Evolutionary conservation across 2,888 invertebrate genomes (phyloP), one percentile per base, ranked within the genome.

Genomic region (Choreutis nemorana): DNA sequence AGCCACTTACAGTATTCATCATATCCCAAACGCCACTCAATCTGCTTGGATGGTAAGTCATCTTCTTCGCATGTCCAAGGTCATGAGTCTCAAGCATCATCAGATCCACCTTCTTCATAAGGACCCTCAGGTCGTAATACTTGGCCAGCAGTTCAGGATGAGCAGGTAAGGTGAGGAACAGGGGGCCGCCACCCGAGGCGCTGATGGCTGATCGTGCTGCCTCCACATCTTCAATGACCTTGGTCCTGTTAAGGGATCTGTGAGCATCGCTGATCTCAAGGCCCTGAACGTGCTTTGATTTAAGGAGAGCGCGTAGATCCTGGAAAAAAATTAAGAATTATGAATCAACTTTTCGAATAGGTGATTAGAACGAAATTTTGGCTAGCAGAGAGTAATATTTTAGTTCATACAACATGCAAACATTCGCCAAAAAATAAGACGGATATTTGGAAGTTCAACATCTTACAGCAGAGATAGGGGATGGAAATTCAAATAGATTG

Each of bases 1-100:
- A 18, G 23, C 15, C 13, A 50, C 83, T 82, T 56, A 87, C 87
- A 50, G 87, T 86, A 45, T 90, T 90, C 57, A 87, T 83, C 81
- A 89, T 86, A 45, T 90, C 89, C 81, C 88, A 87, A 26, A 89
- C 56, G 1, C 90, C 89, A 53, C 89, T 89, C 40, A 90, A 60
- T 32, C 89, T 66, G 46, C 89, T 88, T 1, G 89, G 89, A 52
- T 90, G 90, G 54, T 85, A 89, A 2, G 89, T 87, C 62, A 84
- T 85, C 48, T 86, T 85, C 48, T 81, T 81, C 42, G 84, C 83
- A 20, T 81, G 61, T 1, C 83, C 83, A 60, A 90, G 54, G 26
- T 84, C 84, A 42, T 87, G 84, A 0, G 89, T 89, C 45, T 87
- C 81, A 26, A 89, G 67, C 45, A 87, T 82, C 68, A 89, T 85